These are phyloP conservation scores for Apomyelois bistriatella DNA, from an alignment of 2,888 invertebrate species.

Conservation along the genomic window DNA sequence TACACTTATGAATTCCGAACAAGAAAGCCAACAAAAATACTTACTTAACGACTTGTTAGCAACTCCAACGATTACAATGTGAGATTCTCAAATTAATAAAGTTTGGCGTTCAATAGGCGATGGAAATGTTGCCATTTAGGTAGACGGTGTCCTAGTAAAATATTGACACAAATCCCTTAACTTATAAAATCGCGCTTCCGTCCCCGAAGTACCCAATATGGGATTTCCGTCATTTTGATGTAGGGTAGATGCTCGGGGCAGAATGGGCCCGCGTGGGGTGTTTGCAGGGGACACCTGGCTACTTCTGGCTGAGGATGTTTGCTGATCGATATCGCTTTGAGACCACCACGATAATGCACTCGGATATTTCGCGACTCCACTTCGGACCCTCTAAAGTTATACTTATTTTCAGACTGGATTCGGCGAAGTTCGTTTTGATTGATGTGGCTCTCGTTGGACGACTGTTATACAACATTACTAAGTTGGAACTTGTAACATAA, in stretches of 20 bases:
- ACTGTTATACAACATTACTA: not conserved
- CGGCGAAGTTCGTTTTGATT: conserved; percentile 2
- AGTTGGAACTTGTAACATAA: not conserved
- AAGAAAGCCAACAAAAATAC: conserved; percentile 62
- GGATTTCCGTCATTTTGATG: conserved; percentile 77
- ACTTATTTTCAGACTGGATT: not conserved
- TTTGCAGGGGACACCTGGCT: conserved; percentile 74
- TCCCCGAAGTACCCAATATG: conserved; percentile 74
- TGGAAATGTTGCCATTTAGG: not conserved
- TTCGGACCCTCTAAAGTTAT: not conserved
- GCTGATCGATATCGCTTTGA: conserved; percentile 59
- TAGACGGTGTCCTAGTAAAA: conserved; percentile 71
- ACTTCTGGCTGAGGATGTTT: conserved; percentile 52
- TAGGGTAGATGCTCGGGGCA: conserved; percentile 47
- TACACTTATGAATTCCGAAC: conserved; percentile 58
- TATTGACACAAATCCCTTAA: conserved; percentile 80
- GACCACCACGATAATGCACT: conserved; percentile 34
- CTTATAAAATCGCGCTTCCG: conserved; percentile 78
- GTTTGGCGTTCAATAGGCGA: conserved; percentile 38
- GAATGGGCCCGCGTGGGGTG: conserved; percentile 42
- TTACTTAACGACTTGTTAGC: conserved; percentile 47
- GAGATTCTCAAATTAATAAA: conserved; percentile 62
- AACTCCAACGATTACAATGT: conserved; percentile 56
- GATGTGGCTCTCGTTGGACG: not conserved
- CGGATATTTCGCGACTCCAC: conserved; percentile 24